These are phyloP conservation scores for Excalfactoria chinensis DNA, from an alignment of 2,113 vertebrate genomes.

Conservation along the genomic window DNA sequence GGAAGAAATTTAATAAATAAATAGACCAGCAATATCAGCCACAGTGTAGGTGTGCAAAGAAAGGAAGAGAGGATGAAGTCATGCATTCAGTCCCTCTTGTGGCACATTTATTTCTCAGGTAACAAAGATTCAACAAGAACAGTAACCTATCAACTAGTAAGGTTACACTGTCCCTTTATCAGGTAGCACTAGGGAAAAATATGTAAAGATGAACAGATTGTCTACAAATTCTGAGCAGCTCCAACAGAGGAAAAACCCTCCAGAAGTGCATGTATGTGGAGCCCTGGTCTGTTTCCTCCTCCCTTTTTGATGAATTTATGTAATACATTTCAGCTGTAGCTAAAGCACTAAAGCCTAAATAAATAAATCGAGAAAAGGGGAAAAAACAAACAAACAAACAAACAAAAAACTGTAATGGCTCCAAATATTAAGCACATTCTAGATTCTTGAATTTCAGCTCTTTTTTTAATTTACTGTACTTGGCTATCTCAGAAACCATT, in stretches of 20 bases:
- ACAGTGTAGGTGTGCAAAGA: not conserved
- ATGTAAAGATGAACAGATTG: not conserved
- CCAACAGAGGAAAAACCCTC: conserved; percentile 2
- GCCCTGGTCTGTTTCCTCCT: not conserved
- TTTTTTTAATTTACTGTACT: not conserved
- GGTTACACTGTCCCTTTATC: not conserved
- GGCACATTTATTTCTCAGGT: not conserved
- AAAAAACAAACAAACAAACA: not conserved
- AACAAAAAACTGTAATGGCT: not conserved
- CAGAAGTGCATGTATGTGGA: not conserved
- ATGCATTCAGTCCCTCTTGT: not conserved
- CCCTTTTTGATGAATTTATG: not conserved
- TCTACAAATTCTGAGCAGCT: not conserved
- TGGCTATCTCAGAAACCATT: not conserved
- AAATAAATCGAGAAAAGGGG: not conserved
- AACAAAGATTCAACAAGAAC: not conserved
- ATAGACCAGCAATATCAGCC: not conserved
- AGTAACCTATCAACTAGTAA: not conserved
- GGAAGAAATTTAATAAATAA: not conserved
- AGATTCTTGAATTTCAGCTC: not conserved
- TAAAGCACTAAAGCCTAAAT: not conserved
- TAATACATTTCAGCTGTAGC: not conserved
- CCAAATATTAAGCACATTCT: not conserved
- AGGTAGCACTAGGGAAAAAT: not conserved
- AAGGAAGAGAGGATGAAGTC: not conserved